Conservation (phyloP, 1,140 invertebrate species). For the Drosophila varians region DNA sequence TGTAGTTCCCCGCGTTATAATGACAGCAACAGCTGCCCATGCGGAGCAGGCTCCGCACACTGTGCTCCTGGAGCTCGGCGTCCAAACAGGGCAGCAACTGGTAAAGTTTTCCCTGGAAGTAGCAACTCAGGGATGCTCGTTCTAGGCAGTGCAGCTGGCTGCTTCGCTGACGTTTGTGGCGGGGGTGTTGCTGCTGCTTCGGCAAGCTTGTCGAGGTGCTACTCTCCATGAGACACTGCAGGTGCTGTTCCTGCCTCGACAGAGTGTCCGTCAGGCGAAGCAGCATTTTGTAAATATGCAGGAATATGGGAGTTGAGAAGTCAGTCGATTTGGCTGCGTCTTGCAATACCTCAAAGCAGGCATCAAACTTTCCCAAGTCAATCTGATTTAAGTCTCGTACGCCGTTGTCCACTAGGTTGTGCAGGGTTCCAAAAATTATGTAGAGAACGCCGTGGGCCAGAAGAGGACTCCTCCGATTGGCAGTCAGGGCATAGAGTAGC, state of each 20-base stretch:
- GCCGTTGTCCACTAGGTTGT: constrained; percentile 63
- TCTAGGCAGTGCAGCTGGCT: constrained; percentile 63
- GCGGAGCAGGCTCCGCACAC: constrained; percentile 59
- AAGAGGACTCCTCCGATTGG: constrained; percentile 45
- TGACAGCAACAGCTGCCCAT: constrained; percentile 76
- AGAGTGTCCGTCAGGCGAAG: constrained; percentile 60
- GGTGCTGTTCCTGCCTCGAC: constrained; percentile 59
- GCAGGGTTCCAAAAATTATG: constrained; percentile 71
- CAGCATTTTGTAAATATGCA: constrained; percentile 66
- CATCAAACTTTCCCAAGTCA: constrained; percentile 61
- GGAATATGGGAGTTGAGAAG: constrained; percentile 39
- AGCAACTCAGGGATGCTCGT: constrained; percentile 56
- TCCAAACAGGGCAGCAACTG: constrained; percentile 52
- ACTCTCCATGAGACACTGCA: constrained; percentile 63
- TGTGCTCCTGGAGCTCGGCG: constrained; percentile 63
- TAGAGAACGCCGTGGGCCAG: constrained; percentile 61
- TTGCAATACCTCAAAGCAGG: constrained; percentile 60
- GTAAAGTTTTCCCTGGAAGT: constrained; percentile 72
- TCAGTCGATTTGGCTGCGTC: constrained; percentile 29
- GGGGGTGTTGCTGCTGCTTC: constrained; percentile 55
- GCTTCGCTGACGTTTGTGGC: constrained; percentile 42
- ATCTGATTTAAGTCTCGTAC: constrained; percentile 52
- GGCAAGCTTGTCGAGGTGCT: constrained; percentile 43
- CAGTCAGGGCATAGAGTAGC: constrained; percentile 58
- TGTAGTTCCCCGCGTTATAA: constrained; percentile 59